Base-by-base conservation (phyloP, 2,113 vertebrate genomes). In the Gymnogyps californianus region DNA sequence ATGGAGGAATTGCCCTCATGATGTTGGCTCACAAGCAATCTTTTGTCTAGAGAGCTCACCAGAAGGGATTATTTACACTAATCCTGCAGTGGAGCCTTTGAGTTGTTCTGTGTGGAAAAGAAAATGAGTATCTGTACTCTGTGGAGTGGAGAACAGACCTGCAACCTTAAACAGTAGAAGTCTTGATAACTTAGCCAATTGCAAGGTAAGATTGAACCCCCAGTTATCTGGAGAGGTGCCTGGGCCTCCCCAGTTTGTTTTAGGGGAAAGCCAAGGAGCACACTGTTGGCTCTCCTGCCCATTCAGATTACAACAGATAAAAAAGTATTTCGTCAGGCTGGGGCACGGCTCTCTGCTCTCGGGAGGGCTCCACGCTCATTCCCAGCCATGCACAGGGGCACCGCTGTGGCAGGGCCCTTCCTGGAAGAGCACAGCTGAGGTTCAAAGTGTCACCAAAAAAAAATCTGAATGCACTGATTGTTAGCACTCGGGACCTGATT, bases 21-120 rank as follows among this genome's bases (percentile, higher is more conserved):
- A 8, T 65, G 52, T 61, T 69, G 72, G 21, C 10, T 91, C 38
- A 76, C 6, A 82, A 58, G 16, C 51, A 85, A 49, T 76, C 3
- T 85, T 96, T 95, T 49, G 34, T 79, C 28, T 77, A 57, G 21
- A 87, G 72, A 87, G 36, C 15, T 84, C 55, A 54, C 34, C 47
- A 69, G 31, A 85, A 69, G 14, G 28, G 21, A 52, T 69, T 72
- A 80, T 80, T 83, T 85, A 72, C 29, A 76, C 16, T 80, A 72
- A 95, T 87, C 16, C 25, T 11, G 0, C 26, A 58, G 18, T 70
- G n/a, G 44, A 93, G 91, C 12, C 9, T 72, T 67, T n/a, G 19
- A 78, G 74, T 55, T 90, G 14, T 38, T 61, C 65, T 85, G 6
- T 62, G 16, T 59, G 22, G 21, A 52, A 87, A 74, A 81, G n/a